Evolutionary conservation across 2,888 invertebrate species (phyloP).

Genomic region (Nemoura dubitans): DNA sequence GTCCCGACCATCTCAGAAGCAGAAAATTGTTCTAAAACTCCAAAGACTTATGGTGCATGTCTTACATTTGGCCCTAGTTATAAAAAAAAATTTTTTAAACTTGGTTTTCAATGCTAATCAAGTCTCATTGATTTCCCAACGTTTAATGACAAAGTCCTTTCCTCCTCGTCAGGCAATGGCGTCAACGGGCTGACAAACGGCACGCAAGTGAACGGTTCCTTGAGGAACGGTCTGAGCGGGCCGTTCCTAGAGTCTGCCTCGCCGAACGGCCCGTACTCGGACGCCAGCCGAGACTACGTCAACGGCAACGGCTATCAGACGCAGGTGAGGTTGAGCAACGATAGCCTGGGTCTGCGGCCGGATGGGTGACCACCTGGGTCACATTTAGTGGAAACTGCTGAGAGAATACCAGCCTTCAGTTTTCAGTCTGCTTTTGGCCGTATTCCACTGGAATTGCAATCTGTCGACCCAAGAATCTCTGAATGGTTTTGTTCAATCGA

Average conservation of each 20-base stretch:
- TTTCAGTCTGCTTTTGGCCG: too few species aligned
- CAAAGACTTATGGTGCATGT: neutral
- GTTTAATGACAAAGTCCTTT: neutral
- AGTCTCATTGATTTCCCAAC: neutral
- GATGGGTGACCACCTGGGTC: too few species aligned
- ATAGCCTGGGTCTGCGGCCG: too few species aligned
- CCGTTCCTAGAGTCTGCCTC: conserved; percentile 60
- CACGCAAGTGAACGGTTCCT: conserved; percentile 58
- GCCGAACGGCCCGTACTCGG: conserved; percentile 58
- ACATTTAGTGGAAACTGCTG: too few species aligned
- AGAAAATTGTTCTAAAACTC: too few species aligned
- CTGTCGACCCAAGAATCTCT: too few species aligned
- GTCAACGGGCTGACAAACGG: conserved; percentile 58
- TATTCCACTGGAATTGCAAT: too few species aligned
- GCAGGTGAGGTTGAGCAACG: conserved; percentile 55
- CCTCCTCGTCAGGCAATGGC: conserved; percentile 31
- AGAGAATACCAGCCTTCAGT: too few species aligned
- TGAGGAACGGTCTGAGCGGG: conserved; percentile 58
- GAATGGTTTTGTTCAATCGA: too few species aligned
- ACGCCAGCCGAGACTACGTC: conserved; percentile 62
- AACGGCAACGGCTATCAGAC: conserved; percentile 57
- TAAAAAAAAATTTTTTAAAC: neutral
- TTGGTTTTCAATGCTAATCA: neutral
- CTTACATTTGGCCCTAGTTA: neutral
- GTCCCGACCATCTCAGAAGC: too few species aligned